Evolutionary conservation across 1,140 invertebrate genomes (phyloP), one percentile per base, ranked within the genome.

Genomic region (Stegodyphus dumicola): DNA sequence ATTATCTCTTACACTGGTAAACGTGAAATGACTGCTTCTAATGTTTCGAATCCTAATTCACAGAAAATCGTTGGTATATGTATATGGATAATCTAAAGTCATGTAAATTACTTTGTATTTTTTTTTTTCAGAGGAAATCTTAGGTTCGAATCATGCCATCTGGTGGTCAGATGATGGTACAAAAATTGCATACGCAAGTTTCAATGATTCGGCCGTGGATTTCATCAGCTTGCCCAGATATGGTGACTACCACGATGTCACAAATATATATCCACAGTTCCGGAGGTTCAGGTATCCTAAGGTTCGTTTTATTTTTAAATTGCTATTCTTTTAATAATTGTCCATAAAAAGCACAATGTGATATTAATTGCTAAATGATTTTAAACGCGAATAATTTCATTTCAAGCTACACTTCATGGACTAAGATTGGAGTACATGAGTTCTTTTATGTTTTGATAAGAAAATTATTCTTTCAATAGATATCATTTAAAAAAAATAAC

Each of bases 161-260:
- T 91, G 91, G 90, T 90, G 90, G 89, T 90, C 90, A 6, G 86
- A 88, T 6, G 86, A 89, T 52, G 90, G 90, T 9, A 87, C 86
- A 5, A 89, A 88, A 77, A 76, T 92, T 7, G 77, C 87, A n/a
- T 92, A 90, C 86, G 89, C 89, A 5, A 85, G 87, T 7, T 90
- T 91, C 87, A 90, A 92, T 77, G 91, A 91, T 86, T 88, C 88
- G 6, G 64, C 76, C 17, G 88, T 89, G 18, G 88, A 89, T 54
- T 73, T 86, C 70, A 85, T 89, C 3, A 85, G 79, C 66, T 85
- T 86, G n/a, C 86, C 87, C 5, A 70, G 70, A 6, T 89, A 89
- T 70, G 85, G 88, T 3, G 71, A 85, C 13, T 83, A 80, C n/a
- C 64, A 87, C 52, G 78, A 84, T 18, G 66, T 80, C 49, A 85